Percentiles rank a stretch among this genome's conserved stretches.
phyloP scores from a whole-genome alignment of 2,888 invertebrate species.

The Oscheius sp. region DNA sequence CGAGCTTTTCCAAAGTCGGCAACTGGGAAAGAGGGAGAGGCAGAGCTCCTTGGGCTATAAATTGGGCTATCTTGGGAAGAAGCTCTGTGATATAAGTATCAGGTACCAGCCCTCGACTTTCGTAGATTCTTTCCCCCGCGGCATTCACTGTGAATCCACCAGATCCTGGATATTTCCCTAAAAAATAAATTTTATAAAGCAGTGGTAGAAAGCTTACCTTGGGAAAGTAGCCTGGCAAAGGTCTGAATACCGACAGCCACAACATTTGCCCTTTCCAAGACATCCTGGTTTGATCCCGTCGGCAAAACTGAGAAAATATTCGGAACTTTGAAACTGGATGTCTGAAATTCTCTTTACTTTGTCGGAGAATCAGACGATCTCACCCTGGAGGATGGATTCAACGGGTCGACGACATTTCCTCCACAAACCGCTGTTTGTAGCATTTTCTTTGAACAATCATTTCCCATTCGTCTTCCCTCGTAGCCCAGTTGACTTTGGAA shows the following conservation, averaged over 20 bases:
- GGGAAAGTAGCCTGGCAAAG: conserved; percentile 57
- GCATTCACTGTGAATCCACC: conserved; percentile 55
- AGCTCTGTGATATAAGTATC: conserved; percentile 34
- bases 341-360: neutral
- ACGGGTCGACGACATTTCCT: conserved; percentile 55
- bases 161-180: conserved; percentile 49
- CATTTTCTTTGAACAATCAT: conserved; percentile 47
- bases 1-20: conserved; percentile 43
- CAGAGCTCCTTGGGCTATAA: conserved; percentile 42
- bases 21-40: conserved; percentile 43
- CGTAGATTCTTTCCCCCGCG: conserved; percentile 46
- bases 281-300: conserved; percentile 1
- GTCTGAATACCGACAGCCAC: conserved; percentile 62
- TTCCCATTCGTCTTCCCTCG: conserved; percentile 59
- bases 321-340: neutral
- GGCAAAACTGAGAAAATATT: conserved; percentile 2
- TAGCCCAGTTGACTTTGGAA: conserved; percentile 69
- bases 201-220: conserved; percentile 45
- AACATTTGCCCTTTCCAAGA: conserved; percentile 48
- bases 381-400: conserved; percentile 36
- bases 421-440: conserved; percentile 58
- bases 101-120: conserved; percentile 4
- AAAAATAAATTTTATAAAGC: neutral
- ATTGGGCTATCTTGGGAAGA: conserved; percentile 44
- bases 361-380: neutral